Evolutionary conservation across 1,140 invertebrate species (phyloP), one percentile per base, ranked within the genome.

Genomic region (Drosophila subpulchrella): DNA sequence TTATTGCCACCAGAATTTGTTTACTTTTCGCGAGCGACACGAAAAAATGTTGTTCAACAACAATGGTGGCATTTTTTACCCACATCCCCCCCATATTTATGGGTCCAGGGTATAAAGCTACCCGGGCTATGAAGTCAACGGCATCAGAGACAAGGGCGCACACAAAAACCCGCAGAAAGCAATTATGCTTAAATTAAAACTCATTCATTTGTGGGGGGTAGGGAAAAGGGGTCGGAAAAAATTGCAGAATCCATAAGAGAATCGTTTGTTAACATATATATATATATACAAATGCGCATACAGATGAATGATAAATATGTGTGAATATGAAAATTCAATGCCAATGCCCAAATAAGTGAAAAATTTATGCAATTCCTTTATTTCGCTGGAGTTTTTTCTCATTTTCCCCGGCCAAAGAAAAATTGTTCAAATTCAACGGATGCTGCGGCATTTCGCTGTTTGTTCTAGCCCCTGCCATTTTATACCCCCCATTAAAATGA

Each of bases 171-270:
- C 73, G 65, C 80, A 60, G 79, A 89, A 89, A 88, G 84, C 84
- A 89, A 89, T 89, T 89, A 89, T 89, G 85, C 84, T 89, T 84
- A 84, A 89, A 89, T 89, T 89, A 84, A 89, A 89, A 89, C 84
- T 89, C 84, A 88, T 88, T 88, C 83, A 81, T 89, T 89, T 89
- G 73, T 78, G 51, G 42, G 34, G 15, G 63, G 30, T 36, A 39
- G 30, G 2, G 8, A 34, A n/a, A n/a, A n/a, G n/a, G n/a, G n/a
- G n/a, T n/a, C n/a, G n/a, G n/a, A n/a, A 42, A 77, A 83, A 89
- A 78, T 36, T 30, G 8, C 42, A 27, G 82, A 70, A 78, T 72
- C 79, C 79, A 88, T 89, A 80, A 67, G 73, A 88, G 84, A 67
- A 56, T 57, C 59, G 60, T 68, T 78, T 81, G 82, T 75, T 85